Conservation (phyloP, 2,888 invertebrate genomes). For the Trissoscelio sp. region DNA sequence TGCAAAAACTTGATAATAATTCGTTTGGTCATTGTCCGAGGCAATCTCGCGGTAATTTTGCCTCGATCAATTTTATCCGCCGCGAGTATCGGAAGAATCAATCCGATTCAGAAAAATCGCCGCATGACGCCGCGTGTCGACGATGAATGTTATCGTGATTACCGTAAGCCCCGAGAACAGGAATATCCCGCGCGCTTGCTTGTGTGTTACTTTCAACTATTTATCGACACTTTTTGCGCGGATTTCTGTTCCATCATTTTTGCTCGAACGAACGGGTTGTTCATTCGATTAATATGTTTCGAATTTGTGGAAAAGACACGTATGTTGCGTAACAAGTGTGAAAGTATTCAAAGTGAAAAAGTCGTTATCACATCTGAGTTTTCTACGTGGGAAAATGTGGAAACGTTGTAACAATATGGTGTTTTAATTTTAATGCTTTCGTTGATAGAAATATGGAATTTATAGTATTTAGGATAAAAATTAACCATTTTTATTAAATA, state of each 20-base stretch:
- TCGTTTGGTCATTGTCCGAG: constrained; percentile 36
- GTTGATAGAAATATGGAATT: too few relatives aligned
- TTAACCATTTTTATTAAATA: too few relatives aligned
- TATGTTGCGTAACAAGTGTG: constrained; percentile 43
- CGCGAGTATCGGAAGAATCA: constrained; percentile 24
- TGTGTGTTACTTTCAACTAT: constrained; percentile 36
- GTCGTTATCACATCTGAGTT: constrained; percentile 6
- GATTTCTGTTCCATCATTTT: constrained; percentile 41
- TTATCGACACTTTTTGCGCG: constrained; percentile 30
- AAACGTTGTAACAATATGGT: too few relatives aligned
- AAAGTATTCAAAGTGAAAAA: constrained; percentile 41
- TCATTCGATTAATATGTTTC: constrained; percentile 23
- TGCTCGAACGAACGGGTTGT: constrained; percentile 16
- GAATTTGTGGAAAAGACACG: constrained; percentile 39
- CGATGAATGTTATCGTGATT: constrained; percentile 28
- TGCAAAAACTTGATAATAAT: constrained; percentile 36
- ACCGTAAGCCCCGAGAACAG: constrained; percentile 15
- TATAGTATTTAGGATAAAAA: too few relatives aligned
- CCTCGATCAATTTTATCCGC: constrained; percentile 5
- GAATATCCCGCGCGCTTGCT: constrained; percentile 20
- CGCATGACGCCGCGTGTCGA: constrained; percentile 21
- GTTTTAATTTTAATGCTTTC: too few relatives aligned
- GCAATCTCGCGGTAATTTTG: constrained; percentile 35
- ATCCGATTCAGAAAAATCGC: constrained; percentile 39
- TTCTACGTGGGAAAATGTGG: too few relatives aligned